Percentiles rank a stretch among this genome's conserved stretches.
These are phyloP conservation scores for Protobothrops mucrosquamatus DNA, from an alignment of 2,113 vertebrate species.

Conservation along the genomic window DNA sequence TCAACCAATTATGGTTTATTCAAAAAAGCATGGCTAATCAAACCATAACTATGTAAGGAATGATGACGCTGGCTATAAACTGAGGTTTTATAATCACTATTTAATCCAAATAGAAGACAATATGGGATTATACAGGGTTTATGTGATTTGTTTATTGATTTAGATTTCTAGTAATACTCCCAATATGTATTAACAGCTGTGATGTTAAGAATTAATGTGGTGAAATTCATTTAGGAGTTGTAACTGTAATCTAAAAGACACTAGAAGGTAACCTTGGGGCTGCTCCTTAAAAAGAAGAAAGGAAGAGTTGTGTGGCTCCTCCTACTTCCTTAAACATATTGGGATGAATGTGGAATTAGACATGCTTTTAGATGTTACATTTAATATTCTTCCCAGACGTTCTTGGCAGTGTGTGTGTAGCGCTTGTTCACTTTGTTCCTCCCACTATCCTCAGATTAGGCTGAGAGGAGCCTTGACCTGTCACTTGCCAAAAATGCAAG, in stretches of 20 bases:
- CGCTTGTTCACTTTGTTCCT: background rate
- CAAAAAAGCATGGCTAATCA: background rate
- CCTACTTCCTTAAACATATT: background rate
- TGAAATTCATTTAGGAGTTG: background rate
- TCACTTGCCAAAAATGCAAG: background rate
- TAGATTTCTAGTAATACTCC: background rate
- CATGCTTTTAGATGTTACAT: background rate
- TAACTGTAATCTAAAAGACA: background rate
- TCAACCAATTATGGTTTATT: background rate
- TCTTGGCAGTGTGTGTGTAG: background rate
- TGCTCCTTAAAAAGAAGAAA: background rate
- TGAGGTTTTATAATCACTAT: background rate
- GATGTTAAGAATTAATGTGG: background rate
- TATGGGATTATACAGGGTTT: background rate
- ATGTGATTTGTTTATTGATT: background rate
- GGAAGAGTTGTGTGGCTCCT: background rate
- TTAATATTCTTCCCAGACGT: background rate
- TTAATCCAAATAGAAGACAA: background rate
- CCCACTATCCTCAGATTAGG: background rate
- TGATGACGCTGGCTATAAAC: background rate
- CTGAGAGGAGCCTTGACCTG: background rate
- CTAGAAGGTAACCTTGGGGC: background rate
- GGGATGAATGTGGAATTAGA: background rate
- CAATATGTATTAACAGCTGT: background rate
- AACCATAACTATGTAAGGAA: background rate